A percentile compares a stretch with the other conserved stretches of the same genome.
Evolutionary conservation across 2,888 invertebrate species (phyloP).

Genomic region (Melangyna quadrimaculata): DNA sequence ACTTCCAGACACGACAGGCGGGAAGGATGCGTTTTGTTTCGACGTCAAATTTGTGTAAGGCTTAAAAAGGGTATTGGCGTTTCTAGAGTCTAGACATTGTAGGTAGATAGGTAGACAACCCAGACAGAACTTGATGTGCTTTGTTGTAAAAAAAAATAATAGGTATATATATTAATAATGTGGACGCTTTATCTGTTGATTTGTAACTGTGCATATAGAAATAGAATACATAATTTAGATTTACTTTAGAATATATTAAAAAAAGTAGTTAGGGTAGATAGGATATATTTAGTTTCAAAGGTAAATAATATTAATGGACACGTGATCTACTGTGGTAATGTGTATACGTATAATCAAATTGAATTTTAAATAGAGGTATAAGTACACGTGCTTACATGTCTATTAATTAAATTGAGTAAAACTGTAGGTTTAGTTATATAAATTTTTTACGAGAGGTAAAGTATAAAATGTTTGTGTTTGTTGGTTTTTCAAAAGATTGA

Average conservation of each 20-base stretch:
- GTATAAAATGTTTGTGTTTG: too few species aligned
- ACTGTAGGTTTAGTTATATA: neutral
- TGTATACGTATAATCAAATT: constrained; percentile 61
- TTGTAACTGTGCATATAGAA: constrained; percentile 59
- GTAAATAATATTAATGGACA: constrained; percentile 11
- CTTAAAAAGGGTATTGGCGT: constrained; percentile 38
- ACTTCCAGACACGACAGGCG: constrained; percentile 42
- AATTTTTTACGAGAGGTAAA: too few species aligned
- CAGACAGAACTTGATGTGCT: constrained; percentile 54
- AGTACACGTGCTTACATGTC: constrained; percentile 30
- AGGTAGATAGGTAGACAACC: constrained; percentile 18
- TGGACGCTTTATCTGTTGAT: constrained; percentile 59
- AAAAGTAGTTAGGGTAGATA: constrained; percentile 19
- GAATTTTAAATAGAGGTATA: constrained; percentile 33
- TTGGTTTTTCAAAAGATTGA: neutral
- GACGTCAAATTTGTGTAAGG: constrained; percentile 21
- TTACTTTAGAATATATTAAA: neutral
- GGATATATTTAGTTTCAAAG: constrained; percentile 44
- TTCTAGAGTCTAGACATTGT: constrained; percentile 48
- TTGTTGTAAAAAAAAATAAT: constrained; percentile 44
- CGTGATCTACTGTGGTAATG: constrained; percentile 65
- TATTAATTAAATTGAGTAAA: constrained; percentile 16
- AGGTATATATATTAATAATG: constrained; percentile 16
- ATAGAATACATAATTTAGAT: neutral
- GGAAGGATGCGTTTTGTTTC: constrained; percentile 24